Evolutionary conservation across 2,113 vertebrate species (phyloP), one percentile per base, ranked within the genome.

Genomic region (Syrrhaptes paradoxus): DNA sequence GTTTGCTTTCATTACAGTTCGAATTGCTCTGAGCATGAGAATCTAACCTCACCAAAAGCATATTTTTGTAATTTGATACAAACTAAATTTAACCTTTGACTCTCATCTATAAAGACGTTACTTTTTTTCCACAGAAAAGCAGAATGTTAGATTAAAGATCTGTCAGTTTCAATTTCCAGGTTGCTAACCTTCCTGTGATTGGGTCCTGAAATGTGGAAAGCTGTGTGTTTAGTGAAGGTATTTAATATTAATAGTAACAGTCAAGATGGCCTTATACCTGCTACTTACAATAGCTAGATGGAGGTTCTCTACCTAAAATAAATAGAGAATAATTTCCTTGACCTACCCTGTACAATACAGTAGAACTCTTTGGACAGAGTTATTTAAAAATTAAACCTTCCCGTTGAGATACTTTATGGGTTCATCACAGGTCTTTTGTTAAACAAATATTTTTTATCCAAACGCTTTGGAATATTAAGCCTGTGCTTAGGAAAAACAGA

Each of bases 41-140:
- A 98, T 98, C 97, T 98, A 98, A 98, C 97, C 97, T 98, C 95
- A 97, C 95, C 82, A 82, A 97, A 98, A 98, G 97, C 96, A 58
- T 98, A 97, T 98, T 98, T 98, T 97, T 97, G 98, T 98, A 98
- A 98, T 97, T 94, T 68, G 97, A 98, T 98, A 98, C 98, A 98
- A 98, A 98, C 97, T 97, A 98, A 98, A 98, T 98, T 95, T 98
- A 97, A 98, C 98, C 98, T 98, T 94, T 98, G 98, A 97, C 98
- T 97, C 96, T 68, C 95, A 92, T 97, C 97, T 97, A 97, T 98
- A 98, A 97, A 98, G 98, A 97, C 55, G 73, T 97, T 98, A 92
- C 92, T 97, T 97, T 97, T 97, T 89, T 93, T 93, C 94, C 93
- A 80, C 77, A 34, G 57, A 93, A 97, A 89, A 97, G 95, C 87